Evolutionary conservation across 1,140 invertebrate species (phyloP), one percentile per base, ranked within the genome.

Genomic region (Camponotus vicinus): DNA sequence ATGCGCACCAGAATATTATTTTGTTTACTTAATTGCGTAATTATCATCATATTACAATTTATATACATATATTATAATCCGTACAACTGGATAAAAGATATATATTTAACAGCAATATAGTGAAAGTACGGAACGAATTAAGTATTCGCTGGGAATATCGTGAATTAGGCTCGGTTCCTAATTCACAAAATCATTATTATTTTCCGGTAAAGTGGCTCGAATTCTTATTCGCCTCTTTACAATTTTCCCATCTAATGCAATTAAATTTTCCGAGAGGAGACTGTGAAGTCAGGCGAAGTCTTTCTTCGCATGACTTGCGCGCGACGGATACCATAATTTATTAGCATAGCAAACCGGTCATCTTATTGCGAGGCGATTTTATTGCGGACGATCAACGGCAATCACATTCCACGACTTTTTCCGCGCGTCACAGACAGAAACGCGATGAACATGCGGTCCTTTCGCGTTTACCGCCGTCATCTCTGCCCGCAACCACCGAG

Each of bases 1-100:
- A 13, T 49, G 45, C 2, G 27, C 55, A 21, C 27, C 32, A 40
- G 52, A 15, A 61, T 82, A 73, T 82, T 61, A 6, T 59, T 71
- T 73, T 83, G 61, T 83, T 61, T 61, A 83, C 34, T 21, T 83
- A 83, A 82, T 73, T 32, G 55, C 69, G n/a, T 11, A 49, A 75
- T 83, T 73, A 75, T 7, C 67, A 45, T 82, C 71, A 73, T 34
- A 45, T 37, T 82, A 34, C 79, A 73, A 75, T 83, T 75, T 37
- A 83, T 63, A n/a, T 73, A 63, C 49, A 13, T 45, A 45, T 34
- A 37, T 73, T 49, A 13, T 49, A 34, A 61, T 34, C 42, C 27
- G 79, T 27, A 52, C 18, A 73, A 11, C 40, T 18, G 18, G 3
- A 73, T n/a, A 40, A 75, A 37, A 3, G 34, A 15, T n/a, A 21